Conservation (phyloP, 2,888 invertebrate species). For the Achlya flavicornis region DNA sequence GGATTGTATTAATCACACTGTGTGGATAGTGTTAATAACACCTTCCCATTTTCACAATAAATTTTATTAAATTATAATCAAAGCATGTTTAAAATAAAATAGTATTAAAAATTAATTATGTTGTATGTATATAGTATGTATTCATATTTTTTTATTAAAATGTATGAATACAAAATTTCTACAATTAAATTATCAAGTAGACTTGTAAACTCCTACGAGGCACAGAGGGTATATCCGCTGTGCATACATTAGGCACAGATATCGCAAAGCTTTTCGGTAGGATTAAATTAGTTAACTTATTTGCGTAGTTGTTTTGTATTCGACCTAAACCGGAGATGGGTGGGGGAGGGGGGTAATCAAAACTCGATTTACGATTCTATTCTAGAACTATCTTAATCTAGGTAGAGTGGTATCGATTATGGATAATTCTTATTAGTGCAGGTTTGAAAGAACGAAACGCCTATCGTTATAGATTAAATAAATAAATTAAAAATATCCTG, state of each 20-base stretch:
- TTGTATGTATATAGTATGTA: too few species aligned
- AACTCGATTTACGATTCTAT: slow-evolving; percentile 13
- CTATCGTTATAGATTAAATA: background rate
- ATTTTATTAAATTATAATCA: too few species aligned
- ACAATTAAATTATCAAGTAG: slow-evolving; percentile 30
- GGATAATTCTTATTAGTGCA: background rate
- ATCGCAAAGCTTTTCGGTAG: slow-evolving; percentile 75
- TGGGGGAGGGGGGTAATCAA: slow-evolving; percentile 23
- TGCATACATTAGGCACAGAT: slow-evolving; percentile 81
- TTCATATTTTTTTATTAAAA: too few species aligned
- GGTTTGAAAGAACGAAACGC: background rate
- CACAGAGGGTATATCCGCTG: slow-evolving; percentile 67
- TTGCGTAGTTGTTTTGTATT: slow-evolving; percentile 58
- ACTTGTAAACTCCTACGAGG: slow-evolving; percentile 36
- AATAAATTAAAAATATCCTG: too few species aligned
- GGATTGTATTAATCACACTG: too few species aligned
- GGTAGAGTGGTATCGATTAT: background rate
- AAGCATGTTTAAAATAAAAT: too few species aligned
- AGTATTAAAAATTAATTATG: too few species aligned
- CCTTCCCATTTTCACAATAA: too few species aligned
- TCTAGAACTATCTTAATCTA: background rate
- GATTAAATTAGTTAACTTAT: slow-evolving; percentile 79
- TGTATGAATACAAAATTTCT: background rate
- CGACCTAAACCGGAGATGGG: slow-evolving; percentile 14
- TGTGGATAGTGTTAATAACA: too few species aligned